A percentile compares a stretch with the other conserved stretches of the same genome.
phyloP scores from a whole-genome alignment of 2,888 invertebrate species.

The Rhagophthalmus giganteus region DNA sequence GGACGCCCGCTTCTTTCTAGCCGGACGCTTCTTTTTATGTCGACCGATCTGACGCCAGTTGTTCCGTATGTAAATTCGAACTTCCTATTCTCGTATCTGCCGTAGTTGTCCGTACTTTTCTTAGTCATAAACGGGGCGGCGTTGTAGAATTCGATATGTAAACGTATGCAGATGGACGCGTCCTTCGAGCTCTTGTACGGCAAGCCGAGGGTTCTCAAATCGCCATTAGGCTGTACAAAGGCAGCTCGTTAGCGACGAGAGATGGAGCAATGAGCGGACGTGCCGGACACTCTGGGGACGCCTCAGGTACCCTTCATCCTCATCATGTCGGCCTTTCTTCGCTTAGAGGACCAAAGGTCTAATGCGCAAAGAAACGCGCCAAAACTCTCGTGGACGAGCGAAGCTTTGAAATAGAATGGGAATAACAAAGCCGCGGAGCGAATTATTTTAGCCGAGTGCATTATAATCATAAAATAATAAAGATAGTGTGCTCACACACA shows the following conservation, averaged over 20 bases:
- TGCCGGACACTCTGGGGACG: conserved; percentile 51
- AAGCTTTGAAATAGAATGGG: conserved; percentile 5
- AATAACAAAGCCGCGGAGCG: conserved; percentile 16
- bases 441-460: conserved; percentile 24
- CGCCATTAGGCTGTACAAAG: conserved; percentile 52
- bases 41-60: conserved; percentile 53
- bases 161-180: conserved; percentile 41
- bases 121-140: conserved; percentile 34
- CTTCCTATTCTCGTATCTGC: conserved; percentile 38
- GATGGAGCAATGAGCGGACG: conserved; percentile 44
- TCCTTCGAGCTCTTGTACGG: conserved; percentile 18
- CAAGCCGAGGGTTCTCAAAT: conserved; percentile 48
- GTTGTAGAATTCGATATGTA: conserved; percentile 42
- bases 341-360: conserved; percentile 6
- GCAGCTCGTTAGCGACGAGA: conserved; percentile 51
- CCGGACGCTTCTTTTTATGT: conserved; percentile 52
- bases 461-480: conserved; percentile 50
- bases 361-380: conserved; percentile 9
- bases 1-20: conserved; percentile 33
- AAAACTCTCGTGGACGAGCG: background rate
- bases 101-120: conserved; percentile 36
- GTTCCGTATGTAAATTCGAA: conserved; percentile 49
- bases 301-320: conserved; percentile 51
- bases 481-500: conserved; percentile 44
- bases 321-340: conserved; percentile 42